These are phyloP conservation scores for Chirona hameri DNA, from an alignment of 2,888 invertebrate species.

Conservation along the genomic window DNA sequence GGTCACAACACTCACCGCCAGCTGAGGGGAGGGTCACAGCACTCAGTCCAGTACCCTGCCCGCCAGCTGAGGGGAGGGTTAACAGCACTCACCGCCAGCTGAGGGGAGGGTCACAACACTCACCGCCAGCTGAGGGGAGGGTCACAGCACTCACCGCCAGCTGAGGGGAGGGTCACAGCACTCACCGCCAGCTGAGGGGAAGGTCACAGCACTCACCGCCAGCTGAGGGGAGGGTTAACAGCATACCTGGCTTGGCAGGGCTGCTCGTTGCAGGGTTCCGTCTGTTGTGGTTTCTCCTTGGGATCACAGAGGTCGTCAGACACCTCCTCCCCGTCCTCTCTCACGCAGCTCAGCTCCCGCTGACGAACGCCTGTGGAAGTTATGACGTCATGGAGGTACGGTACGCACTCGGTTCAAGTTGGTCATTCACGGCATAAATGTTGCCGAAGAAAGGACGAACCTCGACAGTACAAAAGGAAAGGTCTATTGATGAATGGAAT, in stretches of 20 bases:
- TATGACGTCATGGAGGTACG: no score
- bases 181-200: no score
- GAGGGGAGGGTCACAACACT: background rate
- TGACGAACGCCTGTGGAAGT: constrained; percentile 61
- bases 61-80: constrained; percentile 3
- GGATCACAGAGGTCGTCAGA: constrained; percentile 75
- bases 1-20: background rate
- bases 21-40: background rate
- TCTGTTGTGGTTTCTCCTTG: constrained; percentile 64
- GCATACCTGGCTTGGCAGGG: constrained; percentile 68
- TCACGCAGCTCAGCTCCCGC: constrained; percentile 74
- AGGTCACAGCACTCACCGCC: no score
- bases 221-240: no score
- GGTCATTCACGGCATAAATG: no score
- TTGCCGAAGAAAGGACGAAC: no score
- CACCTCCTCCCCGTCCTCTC: constrained; percentile 65
- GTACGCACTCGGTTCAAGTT: no score
- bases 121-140: background rate
- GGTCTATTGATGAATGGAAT: no score
- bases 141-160: background rate
- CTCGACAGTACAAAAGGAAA: no score
- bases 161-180: constrained; percentile 12
- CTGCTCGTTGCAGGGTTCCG: constrained; percentile 67
- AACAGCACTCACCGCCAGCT: background rate
- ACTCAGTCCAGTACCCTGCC: no score